phyloP scores from a whole-genome alignment of 2,113 vertebrate species.

The Podocnemis expansa region DNA sequence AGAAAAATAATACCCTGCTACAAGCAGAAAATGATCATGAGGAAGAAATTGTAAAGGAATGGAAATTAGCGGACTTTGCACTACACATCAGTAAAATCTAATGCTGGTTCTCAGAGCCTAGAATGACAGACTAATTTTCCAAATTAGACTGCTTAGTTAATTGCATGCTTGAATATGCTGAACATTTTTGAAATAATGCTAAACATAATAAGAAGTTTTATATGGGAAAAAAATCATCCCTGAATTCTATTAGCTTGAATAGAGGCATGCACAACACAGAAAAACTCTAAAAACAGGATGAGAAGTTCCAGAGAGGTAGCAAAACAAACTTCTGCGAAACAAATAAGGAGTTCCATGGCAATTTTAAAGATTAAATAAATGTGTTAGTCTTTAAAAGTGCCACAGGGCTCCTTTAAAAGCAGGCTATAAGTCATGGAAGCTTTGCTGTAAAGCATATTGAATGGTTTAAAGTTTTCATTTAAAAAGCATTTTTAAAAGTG shows the following conservation, averaged over 20 bases:
- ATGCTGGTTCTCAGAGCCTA: constrained; percentile 34
- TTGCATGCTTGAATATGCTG: constrained; percentile 24
- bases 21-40: constrained; percentile 69
- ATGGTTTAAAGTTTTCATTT: not conserved
- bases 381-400: too few relatives aligned
- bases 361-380: too few relatives aligned
- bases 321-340: too few relatives aligned
- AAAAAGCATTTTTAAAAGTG: not conserved
- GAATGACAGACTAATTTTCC: constrained; percentile 55
- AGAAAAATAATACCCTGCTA: constrained; percentile 71
- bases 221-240: not conserved
- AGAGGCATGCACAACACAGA: not conserved
- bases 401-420: too few relatives aligned
- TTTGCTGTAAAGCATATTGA: not conserved
- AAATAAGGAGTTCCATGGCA: too few relatives aligned
- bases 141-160: constrained; percentile 63
- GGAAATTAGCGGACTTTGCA: constrained; percentile 69
- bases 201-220: constrained; percentile 28
- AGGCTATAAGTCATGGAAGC: not conserved
- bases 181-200: constrained; percentile 31
- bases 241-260: not conserved
- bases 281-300: not conserved
- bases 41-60: constrained; percentile 57
- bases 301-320: too few relatives aligned
- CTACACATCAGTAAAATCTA: constrained; percentile 54